phyloP scores from a whole-genome alignment of 2,113 vertebrate genomes.

The Osmerus mordax region DNA sequence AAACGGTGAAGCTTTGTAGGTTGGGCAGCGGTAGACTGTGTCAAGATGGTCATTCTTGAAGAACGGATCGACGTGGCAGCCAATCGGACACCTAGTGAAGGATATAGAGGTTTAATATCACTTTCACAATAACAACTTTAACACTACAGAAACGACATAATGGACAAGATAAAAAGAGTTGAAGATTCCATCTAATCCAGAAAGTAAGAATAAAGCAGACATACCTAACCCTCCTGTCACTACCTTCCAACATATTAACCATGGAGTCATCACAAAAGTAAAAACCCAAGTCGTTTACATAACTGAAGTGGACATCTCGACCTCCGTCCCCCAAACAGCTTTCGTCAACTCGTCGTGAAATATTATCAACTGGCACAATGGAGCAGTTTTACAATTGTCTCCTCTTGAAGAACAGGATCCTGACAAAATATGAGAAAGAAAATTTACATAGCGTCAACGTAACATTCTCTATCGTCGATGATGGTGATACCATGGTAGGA shows the following conservation, averaged over 20 bases:
- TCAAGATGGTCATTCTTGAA: background rate
- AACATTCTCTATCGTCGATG: background rate
- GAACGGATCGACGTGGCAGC: background rate
- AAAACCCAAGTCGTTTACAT: background rate
- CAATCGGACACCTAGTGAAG: background rate
- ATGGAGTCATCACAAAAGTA: background rate
- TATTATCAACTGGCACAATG: background rate
- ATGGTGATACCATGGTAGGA: background rate
- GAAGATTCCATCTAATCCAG: background rate
- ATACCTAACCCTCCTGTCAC: background rate
- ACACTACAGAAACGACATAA: background rate
- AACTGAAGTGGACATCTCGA: background rate
- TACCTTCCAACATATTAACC: background rate
- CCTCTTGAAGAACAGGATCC: conserved; percentile 3
- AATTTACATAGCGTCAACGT: background rate
- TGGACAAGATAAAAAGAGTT: background rate
- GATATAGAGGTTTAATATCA: background rate
- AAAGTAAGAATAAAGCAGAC: background rate
- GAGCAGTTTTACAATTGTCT: background rate
- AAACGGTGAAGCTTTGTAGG: background rate
- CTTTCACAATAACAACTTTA: too few species aligned
- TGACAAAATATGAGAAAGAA: background rate
- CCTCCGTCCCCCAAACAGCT: background rate
- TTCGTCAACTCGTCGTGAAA: background rate
- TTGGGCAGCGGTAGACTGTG: background rate